These are phyloP conservation scores for Menidia menidia DNA, from an alignment of 2,797 vertebrate species.

Conservation along the genomic window DNA sequence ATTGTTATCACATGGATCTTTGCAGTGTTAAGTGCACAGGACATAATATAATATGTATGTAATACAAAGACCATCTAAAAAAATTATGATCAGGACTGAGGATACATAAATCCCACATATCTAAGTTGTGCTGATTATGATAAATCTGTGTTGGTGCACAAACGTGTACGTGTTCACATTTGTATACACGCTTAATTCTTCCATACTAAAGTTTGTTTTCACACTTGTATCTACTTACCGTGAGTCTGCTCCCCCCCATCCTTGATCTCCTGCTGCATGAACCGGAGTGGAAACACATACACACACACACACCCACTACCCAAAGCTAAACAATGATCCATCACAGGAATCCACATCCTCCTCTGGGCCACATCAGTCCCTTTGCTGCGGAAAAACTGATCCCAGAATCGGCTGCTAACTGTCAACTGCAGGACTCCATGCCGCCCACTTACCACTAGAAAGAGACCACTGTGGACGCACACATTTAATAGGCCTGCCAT, in stretches of 20 bases:
- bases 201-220: slow-evolving; percentile 49
- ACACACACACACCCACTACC: slow-evolving; percentile 25
- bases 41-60: background rate
- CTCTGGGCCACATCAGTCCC: slow-evolving; percentile 82
- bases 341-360: slow-evolving; percentile 84
- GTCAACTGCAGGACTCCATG: slow-evolving; percentile 71
- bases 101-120: background rate
- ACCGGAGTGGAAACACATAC: slow-evolving; percentile 59
- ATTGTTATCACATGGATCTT: background rate
- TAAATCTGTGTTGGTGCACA: background rate
- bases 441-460: slow-evolving; percentile 84
- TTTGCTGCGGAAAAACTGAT: slow-evolving; percentile 79
- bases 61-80: background rate
- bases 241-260: slow-evolving; percentile 30
- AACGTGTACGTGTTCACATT: slow-evolving; percentile 6
- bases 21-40: background rate
- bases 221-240: slow-evolving; percentile 31
- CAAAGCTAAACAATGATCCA: slow-evolving; percentile 79
- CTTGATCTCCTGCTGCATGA: slow-evolving; percentile 50
- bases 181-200: slow-evolving; percentile 37
- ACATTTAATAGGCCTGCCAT: slow-evolving; percentile 80
- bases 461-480: slow-evolving; percentile 80
- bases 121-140: background rate
- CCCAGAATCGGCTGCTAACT: slow-evolving; percentile 80
- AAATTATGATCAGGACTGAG: background rate